Conservation (phyloP, 2,888 invertebrate genomes). For the Mamestra brassicae region DNA sequence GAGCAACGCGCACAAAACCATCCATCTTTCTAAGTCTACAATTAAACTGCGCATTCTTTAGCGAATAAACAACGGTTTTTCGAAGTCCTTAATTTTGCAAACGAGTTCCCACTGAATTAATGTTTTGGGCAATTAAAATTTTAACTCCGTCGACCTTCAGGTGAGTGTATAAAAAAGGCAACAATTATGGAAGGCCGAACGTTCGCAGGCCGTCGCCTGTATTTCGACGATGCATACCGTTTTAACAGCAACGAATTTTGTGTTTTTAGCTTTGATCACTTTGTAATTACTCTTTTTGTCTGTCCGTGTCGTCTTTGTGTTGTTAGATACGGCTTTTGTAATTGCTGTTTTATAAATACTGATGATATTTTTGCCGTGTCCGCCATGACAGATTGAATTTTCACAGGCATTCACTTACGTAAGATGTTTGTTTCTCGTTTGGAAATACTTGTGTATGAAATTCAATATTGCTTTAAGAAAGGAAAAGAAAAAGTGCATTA, state of each 20-base stretch:
- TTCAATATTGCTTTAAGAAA: conserved; percentile 19
- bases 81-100: conserved; percentile 61
- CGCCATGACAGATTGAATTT: conserved; percentile 51
- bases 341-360: conserved; percentile 43
- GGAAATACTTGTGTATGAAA: conserved; percentile 22
- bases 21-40: conserved; percentile 42
- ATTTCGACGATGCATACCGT: conserved; percentile 52
- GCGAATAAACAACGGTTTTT: conserved; percentile 65
- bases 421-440: conserved; percentile 36
- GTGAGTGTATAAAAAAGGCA: conserved; percentile 63
- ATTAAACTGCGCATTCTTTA: conserved; percentile 54
- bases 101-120: conserved; percentile 65
- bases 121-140: conserved; percentile 69
- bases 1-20: conserved; percentile 16
- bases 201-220: conserved; percentile 36
- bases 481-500: conserved; percentile 27
- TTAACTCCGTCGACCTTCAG: conserved; percentile 69
- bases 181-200: conserved; percentile 67
- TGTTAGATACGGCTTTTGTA: conserved; percentile 51
- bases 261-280: conserved; percentile 54
- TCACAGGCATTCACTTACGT: conserved; percentile 34
- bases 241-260: conserved; percentile 47
- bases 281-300: conserved; percentile 59
- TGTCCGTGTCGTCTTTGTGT: conserved; percentile 49
- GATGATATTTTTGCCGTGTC: conserved; percentile 45